Evolutionary conservation across 2,888 invertebrate genomes (phyloP).

Genomic region (Agrotis puta): DNA sequence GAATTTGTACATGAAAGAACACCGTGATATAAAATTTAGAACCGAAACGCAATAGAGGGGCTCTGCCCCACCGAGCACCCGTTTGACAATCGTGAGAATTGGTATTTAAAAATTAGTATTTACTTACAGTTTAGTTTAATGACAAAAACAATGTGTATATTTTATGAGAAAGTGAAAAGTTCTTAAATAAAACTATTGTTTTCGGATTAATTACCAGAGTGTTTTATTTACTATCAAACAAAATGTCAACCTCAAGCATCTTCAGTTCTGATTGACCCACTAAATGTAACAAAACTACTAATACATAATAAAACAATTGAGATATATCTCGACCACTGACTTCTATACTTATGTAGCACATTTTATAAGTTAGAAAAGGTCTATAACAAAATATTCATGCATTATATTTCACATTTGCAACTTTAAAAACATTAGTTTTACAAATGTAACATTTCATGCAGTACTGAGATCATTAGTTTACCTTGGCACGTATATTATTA

Average conservation of each 20-base stretch:
- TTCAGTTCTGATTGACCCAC: conserved; percentile 48
- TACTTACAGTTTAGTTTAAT: conserved; percentile 91
- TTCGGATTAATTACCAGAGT: conserved; percentile 89
- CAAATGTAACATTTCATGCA: conserved; percentile 63
- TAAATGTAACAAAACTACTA: conserved; percentile 45
- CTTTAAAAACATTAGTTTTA: conserved; percentile 47
- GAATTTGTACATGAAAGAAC: conserved; percentile 88
- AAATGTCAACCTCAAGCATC: conserved; percentile 63
- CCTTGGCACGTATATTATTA: conserved; percentile 63
- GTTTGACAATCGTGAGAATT: conserved; percentile 86
- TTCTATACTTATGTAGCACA: conserved; percentile 36
- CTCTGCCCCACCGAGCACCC: conserved; percentile 74
- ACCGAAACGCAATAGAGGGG: conserved; percentile 78
- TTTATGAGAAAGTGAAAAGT: conserved; percentile 91
- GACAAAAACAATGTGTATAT: conserved; percentile 91
- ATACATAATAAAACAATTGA: conserved; percentile 38
- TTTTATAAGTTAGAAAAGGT: conserved; percentile 31
- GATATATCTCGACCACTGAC: conserved; percentile 21
- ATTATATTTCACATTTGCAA: conserved; percentile 57
- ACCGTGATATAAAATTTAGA: conserved; percentile 73
- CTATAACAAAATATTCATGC: conserved; percentile 46
- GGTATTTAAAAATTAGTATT: conserved; percentile 91
- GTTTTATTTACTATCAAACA: conserved; percentile 85
- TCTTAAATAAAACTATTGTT: conserved; percentile 91
- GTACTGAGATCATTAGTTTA: conserved; percentile 57